phyloP scores from a whole-genome alignment of 2,888 invertebrate genomes.

The Scaptomyza flava region DNA sequence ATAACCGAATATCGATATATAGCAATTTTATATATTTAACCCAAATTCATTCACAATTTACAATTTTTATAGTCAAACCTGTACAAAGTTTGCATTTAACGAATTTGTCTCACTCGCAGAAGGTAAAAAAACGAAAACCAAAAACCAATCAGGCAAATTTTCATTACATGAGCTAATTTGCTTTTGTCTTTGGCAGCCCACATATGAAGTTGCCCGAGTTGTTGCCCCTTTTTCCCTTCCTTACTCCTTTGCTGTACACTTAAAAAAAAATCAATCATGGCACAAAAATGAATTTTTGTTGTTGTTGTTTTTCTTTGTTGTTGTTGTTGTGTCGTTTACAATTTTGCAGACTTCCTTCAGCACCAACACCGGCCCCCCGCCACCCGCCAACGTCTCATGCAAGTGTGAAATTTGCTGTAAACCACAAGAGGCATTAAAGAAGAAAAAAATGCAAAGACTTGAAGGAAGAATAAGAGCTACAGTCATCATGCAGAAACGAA shows the following conservation, averaged over 20 bases:
- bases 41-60: too few species aligned
- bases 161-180: slow-evolving; percentile 52
- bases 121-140: neutral
- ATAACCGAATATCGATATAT: too few species aligned
- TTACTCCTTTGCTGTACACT: slow-evolving; percentile 33
- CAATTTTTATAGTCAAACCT: too few species aligned
- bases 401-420: slow-evolving; percentile 80
- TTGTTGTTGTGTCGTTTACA: slow-evolving; percentile 61
- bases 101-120: neutral
- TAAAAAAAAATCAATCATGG: slow-evolving; percentile 69
- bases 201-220: slow-evolving; percentile 33
- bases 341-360: slow-evolving; percentile 57
- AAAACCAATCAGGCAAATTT: slow-evolving; percentile 33
- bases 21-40: too few species aligned
- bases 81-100: too few species aligned
- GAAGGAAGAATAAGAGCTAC: slow-evolving; percentile 5
- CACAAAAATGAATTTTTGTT: slow-evolving; percentile 4
- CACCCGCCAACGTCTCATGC: slow-evolving; percentile 33
- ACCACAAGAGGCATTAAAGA: slow-evolving; percentile 67
- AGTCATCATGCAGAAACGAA: slow-evolving; percentile 55
- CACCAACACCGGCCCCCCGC: slow-evolving; percentile 15
- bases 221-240: neutral
- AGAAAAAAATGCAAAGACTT: slow-evolving; percentile 9
- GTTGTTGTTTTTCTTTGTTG: neutral
- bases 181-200: slow-evolving; percentile 46